phyloP scores from a whole-genome alignment of 2,888 invertebrate genomes.

The Cephus nigrinus region DNA sequence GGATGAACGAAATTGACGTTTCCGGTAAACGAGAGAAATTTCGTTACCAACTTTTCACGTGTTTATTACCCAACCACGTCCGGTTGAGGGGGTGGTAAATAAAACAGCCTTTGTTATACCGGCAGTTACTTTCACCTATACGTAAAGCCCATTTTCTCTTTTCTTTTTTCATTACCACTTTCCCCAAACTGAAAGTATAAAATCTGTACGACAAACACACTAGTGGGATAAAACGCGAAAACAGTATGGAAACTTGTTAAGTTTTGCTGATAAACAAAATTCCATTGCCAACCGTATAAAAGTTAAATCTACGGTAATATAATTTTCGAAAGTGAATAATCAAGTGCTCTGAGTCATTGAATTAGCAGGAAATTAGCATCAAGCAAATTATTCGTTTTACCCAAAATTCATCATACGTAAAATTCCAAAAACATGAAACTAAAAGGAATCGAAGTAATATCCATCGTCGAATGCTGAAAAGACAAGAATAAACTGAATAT shows the following conservation, averaged over 20 bases:
- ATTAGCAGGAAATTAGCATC: not conserved
- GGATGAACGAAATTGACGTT: not conserved
- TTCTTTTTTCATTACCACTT: not conserved
- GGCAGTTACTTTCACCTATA: not conserved
- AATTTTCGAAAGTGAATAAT: not conserved
- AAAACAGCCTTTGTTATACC: not conserved
- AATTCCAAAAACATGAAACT: not conserved
- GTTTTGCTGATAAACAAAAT: not conserved
- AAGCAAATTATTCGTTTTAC: not conserved
- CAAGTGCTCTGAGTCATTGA: not conserved
- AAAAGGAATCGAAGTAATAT: not conserved
- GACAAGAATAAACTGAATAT: not conserved
- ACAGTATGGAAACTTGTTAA: not conserved
- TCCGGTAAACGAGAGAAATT: not conserved
- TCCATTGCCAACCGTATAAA: not conserved
- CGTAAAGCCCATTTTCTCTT: not conserved
- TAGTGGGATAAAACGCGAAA: not conserved
- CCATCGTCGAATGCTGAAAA: not conserved
- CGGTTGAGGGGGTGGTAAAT: not conserved
- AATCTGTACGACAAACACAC: not conserved
- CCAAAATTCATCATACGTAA: not conserved
- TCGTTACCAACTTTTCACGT: not conserved
- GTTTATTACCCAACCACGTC: not conserved
- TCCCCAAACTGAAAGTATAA: not conserved
- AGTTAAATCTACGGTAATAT: not conserved